These are phyloP conservation scores for Stomatorhinus walkeri DNA, from an alignment of 2,797 vertebrate species.

Conservation along the genomic window DNA sequence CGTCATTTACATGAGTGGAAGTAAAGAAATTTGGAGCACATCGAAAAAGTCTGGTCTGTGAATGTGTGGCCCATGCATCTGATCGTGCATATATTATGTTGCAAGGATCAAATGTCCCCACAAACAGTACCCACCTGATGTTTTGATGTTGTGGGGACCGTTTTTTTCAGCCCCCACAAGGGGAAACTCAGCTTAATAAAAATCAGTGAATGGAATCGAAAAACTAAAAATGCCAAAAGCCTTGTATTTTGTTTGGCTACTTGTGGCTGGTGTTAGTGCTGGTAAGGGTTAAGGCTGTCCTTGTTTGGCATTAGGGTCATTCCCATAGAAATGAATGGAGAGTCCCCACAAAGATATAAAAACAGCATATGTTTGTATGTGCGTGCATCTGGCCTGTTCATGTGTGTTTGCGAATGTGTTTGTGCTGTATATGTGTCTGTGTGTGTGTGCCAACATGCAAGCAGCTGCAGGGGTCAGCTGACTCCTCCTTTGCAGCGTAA, in stretches of 20 bases:
- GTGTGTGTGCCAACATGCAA: not conserved
- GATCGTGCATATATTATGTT: not conserved
- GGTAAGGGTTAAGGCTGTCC: not conserved
- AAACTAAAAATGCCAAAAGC: not conserved
- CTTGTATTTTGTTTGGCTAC: not conserved
- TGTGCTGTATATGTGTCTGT: not conserved
- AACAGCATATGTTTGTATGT: not conserved
- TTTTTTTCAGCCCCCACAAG: not conserved
- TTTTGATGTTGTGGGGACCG: not conserved
- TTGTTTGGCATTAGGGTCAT: not conserved
- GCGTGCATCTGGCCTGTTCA: not conserved
- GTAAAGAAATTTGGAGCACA: not conserved
- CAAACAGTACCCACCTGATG: not conserved
- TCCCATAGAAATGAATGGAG: not conserved
- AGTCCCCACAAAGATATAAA: not conserved
- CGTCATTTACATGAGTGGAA: not conserved
- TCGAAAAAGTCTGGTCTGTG: not conserved
- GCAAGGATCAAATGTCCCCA: not conserved
- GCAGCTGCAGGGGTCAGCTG: not conserved
- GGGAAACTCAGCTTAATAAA: not conserved
- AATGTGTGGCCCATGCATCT: not conserved
- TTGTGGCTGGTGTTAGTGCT: not conserved
- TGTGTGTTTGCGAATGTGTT: not conserved
- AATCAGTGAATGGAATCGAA: not conserved
- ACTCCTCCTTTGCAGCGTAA: not conserved